Conservation (phyloP, 1,140 invertebrate species). For the Sitodiplosis mosellana region DNA sequence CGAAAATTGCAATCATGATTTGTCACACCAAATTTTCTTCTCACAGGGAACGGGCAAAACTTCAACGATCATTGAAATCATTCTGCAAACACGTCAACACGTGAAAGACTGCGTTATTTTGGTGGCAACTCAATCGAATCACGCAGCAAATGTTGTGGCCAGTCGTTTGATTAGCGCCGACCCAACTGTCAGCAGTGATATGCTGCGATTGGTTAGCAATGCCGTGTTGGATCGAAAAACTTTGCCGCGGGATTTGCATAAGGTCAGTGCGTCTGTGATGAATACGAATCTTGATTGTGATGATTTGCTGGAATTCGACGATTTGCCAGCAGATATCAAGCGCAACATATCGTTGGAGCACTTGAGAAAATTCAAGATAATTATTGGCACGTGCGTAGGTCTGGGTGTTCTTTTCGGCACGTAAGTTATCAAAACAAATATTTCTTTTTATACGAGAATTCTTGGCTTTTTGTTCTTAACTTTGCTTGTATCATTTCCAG, state of each 20-base stretch:
- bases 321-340: conserved; percentile 24
- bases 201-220: conserved; percentile 49
- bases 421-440: conserved; percentile 32
- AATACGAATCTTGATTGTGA: conserved; percentile 27
- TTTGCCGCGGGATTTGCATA: conserved; percentile 40
- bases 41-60: conserved; percentile 81
- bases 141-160: conserved; percentile 63
- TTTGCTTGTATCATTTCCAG: no score
- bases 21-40: no score
- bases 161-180: conserved; percentile 41
- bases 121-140: conserved; percentile 74
- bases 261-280: conserved; percentile 48
- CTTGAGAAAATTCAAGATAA: conserved; percentile 53
- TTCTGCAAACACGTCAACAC: conserved; percentile 53
- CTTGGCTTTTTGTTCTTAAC: no score
- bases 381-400: conserved; percentile 65
- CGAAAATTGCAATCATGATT: no score
- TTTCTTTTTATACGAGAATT: no score
- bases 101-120: conserved; percentile 51
- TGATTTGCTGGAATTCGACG: conserved; percentile 18
- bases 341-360: conserved; percentile 32
- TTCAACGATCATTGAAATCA: conserved; percentile 69
- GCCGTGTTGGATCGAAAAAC: conserved; percentile 35
- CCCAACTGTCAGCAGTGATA: conserved; percentile 35
- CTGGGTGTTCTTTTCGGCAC: conserved; percentile 48